Conservation (phyloP, 2,888 invertebrate species). For the Hyposoter didymator region DNA sequence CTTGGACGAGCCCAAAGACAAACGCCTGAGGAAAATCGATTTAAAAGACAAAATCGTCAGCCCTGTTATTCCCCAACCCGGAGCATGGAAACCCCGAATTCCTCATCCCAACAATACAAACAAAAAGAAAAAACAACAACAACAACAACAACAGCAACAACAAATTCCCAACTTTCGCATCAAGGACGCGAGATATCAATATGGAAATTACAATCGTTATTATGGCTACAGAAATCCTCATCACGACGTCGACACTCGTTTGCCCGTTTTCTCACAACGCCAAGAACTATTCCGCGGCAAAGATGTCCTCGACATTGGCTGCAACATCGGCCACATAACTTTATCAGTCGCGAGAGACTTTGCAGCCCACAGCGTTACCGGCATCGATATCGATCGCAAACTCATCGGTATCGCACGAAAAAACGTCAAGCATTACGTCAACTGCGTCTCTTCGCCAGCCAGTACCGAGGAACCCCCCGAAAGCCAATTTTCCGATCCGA, state of each 20-base stretch:
- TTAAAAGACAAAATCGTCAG: conserved; percentile 95
- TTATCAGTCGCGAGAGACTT: conserved; percentile 95
- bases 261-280: conserved; percentile 92
- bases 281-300: conserved; percentile 94
- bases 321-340: conserved; percentile 98
- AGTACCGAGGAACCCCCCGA: conserved; percentile 76
- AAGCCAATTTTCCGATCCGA: conserved; percentile 77
- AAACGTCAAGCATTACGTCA: conserved; percentile 90
- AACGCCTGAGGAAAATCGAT: conserved; percentile 87
- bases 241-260: conserved; percentile 92
- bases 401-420: conserved; percentile 92
- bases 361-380: conserved; percentile 93
- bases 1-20: conserved; percentile 81
- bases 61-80: conserved; percentile 95
- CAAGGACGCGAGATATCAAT: conserved; percentile 93
- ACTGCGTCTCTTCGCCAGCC: conserved; percentile 83
- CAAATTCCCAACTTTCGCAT: conserved; percentile 88
- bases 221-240: conserved; percentile 97
- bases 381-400: conserved; percentile 97
- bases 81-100: conserved; percentile 89
- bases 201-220: conserved; percentile 98
- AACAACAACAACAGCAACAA: conserved; percentile 81
- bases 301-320: conserved; percentile 98
- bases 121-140: conserved; percentile 83
- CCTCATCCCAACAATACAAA: conserved; percentile 84